Percentiles rank a stretch among this genome's conserved stretches.
Evolutionary conservation across 2,113 vertebrate genomes (phyloP).

Genomic region (Thalassarche chlororhynchos): DNA sequence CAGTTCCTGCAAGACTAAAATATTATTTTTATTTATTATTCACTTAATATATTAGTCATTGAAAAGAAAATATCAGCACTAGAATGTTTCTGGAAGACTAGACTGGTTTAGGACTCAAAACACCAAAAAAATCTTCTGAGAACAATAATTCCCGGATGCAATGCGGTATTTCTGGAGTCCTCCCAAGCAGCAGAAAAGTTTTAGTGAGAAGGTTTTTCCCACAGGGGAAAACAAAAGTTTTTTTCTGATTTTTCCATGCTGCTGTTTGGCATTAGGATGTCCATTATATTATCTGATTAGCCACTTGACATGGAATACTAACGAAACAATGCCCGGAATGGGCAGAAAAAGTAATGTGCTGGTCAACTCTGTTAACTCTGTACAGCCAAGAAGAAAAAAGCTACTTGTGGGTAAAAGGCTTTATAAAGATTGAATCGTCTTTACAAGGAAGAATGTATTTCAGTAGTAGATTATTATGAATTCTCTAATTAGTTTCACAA

Average conservation of each 20-base stretch:
- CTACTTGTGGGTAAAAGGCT: not conserved
- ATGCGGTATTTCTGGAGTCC: slow-evolving; percentile 24
- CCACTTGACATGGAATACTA: slow-evolving; percentile 15
- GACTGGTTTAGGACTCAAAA: not conserved
- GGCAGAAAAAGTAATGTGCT: not conserved
- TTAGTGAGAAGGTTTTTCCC: not conserved
- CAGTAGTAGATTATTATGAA: not conserved
- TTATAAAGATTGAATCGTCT: not conserved
- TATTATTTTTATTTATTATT: not conserved
- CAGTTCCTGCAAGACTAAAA: not conserved
- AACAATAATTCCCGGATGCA: slow-evolving; percentile 53
- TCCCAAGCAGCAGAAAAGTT: slow-evolving; percentile 20
- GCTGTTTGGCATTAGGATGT: slow-evolving; percentile 6
- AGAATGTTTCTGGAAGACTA: not conserved
- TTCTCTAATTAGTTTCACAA: not conserved
- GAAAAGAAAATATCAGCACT: not conserved
- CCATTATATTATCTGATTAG: slow-evolving; percentile 40
- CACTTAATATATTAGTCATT: not conserved
- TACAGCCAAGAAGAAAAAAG: not conserved
- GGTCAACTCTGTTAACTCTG: not conserved
- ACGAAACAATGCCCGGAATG: slow-evolving; percentile 48
- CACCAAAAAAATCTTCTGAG: not conserved
- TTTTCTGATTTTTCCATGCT: slow-evolving; percentile 24
- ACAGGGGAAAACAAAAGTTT: not conserved
- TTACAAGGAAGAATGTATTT: not conserved